Percentiles rank a stretch among this genome's conserved stretches.
phyloP scores from a whole-genome alignment of 2,888 invertebrate genomes.

The Acleris laterana region DNA sequence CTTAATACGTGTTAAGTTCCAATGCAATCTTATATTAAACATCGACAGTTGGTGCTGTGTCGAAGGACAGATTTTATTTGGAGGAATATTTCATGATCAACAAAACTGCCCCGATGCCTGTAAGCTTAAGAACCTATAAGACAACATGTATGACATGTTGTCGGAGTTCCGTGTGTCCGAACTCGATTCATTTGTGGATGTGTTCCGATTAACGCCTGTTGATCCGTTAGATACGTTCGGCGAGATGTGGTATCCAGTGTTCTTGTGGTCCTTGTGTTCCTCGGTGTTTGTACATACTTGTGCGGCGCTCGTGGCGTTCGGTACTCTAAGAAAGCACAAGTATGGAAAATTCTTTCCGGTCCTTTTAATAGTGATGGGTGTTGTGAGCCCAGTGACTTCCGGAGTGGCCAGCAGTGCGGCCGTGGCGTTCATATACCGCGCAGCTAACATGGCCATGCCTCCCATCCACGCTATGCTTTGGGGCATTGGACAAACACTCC shows the following conservation, averaged over 20 bases:
- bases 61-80: conserved; percentile 28
- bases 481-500: conserved; percentile 96
- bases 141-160: conserved; percentile 85
- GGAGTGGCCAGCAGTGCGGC: conserved; percentile 96
- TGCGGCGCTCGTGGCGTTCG: conserved; percentile 95
- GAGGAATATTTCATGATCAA: conserved; percentile 48
- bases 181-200: conserved; percentile 88
- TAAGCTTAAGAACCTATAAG: conserved; percentile 62
- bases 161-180: conserved; percentile 84
- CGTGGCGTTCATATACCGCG: conserved; percentile 96
- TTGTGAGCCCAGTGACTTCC: conserved; percentile 94
- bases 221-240: conserved; percentile 89
- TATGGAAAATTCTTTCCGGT: conserved; percentile 97
- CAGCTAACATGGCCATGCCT: conserved; percentile 94
- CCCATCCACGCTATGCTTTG: conserved; percentile 96
- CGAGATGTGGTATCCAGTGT: conserved; percentile 99
- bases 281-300: conserved; percentile 96
- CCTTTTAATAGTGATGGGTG: conserved; percentile 94
- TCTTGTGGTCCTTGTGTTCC: conserved; percentile 97
- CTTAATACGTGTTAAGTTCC: conserved; percentile 4
- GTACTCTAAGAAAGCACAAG: conserved; percentile 95
- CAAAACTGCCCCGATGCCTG: conserved; percentile 76
- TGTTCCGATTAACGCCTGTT: conserved; percentile 87
- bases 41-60: conserved; percentile 23
- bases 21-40: conserved; percentile 13